phyloP scores from a whole-genome alignment of 1,140 invertebrate genomes.

The Metopolophium dirhodum region DNA sequence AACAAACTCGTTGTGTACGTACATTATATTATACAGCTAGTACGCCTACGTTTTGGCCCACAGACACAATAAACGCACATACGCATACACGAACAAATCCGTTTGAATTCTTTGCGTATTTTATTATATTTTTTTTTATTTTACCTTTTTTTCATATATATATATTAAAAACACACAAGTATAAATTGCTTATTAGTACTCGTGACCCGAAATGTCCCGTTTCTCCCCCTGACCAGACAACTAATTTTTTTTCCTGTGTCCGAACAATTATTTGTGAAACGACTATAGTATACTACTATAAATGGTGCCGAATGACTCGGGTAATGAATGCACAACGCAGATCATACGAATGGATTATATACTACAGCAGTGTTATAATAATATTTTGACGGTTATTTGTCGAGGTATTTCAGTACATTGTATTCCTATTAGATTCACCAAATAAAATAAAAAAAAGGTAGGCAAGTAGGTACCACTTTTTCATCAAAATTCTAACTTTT shows the following conservation, averaged over 20 bases:
- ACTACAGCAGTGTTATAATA: background rate
- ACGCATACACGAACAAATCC: background rate
- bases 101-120: conserved; percentile 19
- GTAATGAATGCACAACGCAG: background rate
- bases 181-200: background rate
- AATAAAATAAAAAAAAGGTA: background rate
- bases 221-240: background rate
- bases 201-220: background rate
- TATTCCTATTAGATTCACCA: no score
- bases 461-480: no score
- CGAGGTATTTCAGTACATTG: background rate
- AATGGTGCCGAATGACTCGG: background rate
- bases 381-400: background rate
- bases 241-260: background rate
- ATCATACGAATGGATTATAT: background rate
- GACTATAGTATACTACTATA: background rate
- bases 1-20: background rate
- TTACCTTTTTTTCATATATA: background rate
- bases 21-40: background rate
- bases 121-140: background rate
- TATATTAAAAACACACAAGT: background rate
- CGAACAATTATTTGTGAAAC: background rate
- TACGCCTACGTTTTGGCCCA: conserved; percentile 54
- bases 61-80: conserved; percentile 49
- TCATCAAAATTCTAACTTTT: no score